Conservation (phyloP, 2,888 invertebrate species). For the Eupithecia dodoneata region DNA sequence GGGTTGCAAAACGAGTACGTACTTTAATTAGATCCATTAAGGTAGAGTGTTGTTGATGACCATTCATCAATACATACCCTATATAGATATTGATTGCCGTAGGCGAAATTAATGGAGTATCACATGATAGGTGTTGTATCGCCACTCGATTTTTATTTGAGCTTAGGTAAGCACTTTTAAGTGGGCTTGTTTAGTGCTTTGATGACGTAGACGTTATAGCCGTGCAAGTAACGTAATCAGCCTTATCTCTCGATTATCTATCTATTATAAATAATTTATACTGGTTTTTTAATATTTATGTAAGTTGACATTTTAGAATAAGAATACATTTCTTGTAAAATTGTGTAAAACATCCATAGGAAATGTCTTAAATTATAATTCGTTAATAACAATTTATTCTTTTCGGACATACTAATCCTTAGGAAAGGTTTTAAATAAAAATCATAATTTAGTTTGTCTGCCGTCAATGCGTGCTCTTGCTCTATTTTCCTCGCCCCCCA, state of each 20-base stretch:
- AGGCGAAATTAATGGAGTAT: constrained; percentile 1
- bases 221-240: not conserved
- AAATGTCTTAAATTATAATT: no score
- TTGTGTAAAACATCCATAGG: not conserved
- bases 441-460: no score
- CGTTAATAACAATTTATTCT: no score
- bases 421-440: no score
- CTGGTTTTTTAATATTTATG: not conserved
- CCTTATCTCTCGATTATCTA: not conserved
- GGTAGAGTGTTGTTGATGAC: constrained; percentile 43
- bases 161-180: constrained; percentile 5
- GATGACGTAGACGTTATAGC: not conserved
- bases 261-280: not conserved
- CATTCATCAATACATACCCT: constrained; percentile 40
- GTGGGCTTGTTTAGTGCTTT: constrained; percentile 1
- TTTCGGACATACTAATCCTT: no score
- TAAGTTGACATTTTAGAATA: no score
- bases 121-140: constrained; percentile 4
- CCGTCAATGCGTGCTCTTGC: no score
- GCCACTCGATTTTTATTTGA: constrained; percentile 4
- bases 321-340: not conserved
- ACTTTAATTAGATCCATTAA: constrained; percentile 46
- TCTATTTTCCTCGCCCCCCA: no score
- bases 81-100: constrained; percentile 23
- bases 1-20: constrained; percentile 43